Evolutionary conservation across 2,888 invertebrate species (phyloP).

Genomic region (Eupithecia insigniata): DNA sequence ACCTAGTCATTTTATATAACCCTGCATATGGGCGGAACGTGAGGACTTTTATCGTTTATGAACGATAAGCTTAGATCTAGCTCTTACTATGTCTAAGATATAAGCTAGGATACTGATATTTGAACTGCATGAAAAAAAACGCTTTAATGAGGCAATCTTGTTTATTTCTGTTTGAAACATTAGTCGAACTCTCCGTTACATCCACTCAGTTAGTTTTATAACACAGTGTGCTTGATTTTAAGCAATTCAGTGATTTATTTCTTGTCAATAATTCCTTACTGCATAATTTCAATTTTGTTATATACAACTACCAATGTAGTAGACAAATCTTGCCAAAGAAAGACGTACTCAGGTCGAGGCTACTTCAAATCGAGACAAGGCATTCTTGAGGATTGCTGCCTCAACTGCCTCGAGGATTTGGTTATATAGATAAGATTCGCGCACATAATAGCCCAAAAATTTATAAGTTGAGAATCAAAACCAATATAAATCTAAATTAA

Average conservation of each 20-base stretch:
- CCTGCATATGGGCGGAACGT: too few species aligned
- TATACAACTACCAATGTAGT: background rate
- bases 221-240: background rate
- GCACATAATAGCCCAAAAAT: background rate
- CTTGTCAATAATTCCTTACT: background rate
- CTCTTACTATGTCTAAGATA: background rate
- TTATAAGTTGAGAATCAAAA: background rate
- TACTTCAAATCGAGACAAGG: background rate
- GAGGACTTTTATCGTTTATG: too few species aligned
- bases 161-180: constrained; percentile 1
- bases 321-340: background rate
- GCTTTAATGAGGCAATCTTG: background rate
- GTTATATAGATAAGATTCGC: background rate
- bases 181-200: background rate
- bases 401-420: background rate
- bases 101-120: background rate
- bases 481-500: background rate
- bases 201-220: background rate
- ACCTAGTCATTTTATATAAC: too few species aligned
- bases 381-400: background rate
- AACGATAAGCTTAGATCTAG: background rate
- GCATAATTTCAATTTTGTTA: background rate
- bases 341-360: background rate
- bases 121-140: background rate
- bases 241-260: background rate